phyloP scores from a whole-genome alignment of 92 coral and sea anemone species.

The Scolanthus callimorphus region DNA sequence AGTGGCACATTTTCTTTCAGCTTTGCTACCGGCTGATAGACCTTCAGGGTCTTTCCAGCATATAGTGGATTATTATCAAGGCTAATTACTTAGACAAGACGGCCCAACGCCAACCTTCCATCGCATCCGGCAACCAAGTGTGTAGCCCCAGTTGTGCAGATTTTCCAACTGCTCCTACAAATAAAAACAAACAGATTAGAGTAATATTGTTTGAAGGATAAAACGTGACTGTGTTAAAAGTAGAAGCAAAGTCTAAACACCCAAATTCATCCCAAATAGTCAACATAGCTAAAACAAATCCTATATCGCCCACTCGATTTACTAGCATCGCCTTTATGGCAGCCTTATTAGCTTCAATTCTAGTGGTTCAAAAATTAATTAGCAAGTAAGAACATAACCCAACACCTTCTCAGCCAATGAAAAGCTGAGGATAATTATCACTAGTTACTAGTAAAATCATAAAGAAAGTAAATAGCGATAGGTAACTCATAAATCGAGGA shows the following conservation, averaged over 20 bases:
- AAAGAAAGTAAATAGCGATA: slow-evolving; percentile 80
- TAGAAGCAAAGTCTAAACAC: slow-evolving; percentile 70
- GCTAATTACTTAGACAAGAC: slow-evolving; percentile 83
- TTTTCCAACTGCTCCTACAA: slow-evolving; percentile 80
- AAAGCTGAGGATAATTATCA: slow-evolving; percentile 72
- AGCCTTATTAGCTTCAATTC: slow-evolving; percentile 77
- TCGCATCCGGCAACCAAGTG: slow-evolving; percentile 91
- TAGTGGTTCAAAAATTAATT: slow-evolving; percentile 74
- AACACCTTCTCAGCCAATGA: slow-evolving; percentile 91
- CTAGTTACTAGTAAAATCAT: slow-evolving; percentile 81
- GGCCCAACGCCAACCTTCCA: slow-evolving; percentile 95
- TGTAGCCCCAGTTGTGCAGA: slow-evolving; percentile 88
- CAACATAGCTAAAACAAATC: slow-evolving; percentile 78
- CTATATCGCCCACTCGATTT: slow-evolving; percentile 83
- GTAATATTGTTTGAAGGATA: slow-evolving; percentile 55
- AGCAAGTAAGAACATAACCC: slow-evolving; percentile 79
- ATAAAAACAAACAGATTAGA: slow-evolving; percentile 68
- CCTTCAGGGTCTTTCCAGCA: slow-evolving; percentile 76
- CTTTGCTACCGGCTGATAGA: slow-evolving; percentile 86
- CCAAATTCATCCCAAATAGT: slow-evolving; percentile 75
- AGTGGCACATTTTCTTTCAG: slow-evolving; percentile 56
- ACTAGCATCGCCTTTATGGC: slow-evolving; percentile 80
- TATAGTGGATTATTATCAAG: slow-evolving; percentile 76
- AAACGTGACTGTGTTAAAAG: slow-evolving; percentile 55
- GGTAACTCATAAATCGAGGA: slow-evolving; percentile 79